Conservation (phyloP, 35 echinoderm and acorn worm species). For the Apostichopus californicus region DNA sequence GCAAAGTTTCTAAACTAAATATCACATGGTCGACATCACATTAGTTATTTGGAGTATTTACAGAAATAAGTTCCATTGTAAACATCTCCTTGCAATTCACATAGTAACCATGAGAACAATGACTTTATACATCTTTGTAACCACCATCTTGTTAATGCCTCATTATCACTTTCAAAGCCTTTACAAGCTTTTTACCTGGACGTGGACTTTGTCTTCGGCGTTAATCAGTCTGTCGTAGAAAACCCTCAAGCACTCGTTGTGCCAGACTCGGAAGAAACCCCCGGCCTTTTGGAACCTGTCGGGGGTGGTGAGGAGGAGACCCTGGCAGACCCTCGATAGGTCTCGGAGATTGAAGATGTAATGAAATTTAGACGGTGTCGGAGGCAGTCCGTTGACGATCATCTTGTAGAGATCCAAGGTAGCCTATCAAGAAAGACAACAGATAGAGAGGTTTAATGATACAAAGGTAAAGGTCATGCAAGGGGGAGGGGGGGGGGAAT, state of each 20-base stretch:
- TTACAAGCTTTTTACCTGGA: conserved; percentile 58
- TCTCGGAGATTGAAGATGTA: conserved; percentile 97
- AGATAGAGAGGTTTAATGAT: no score
- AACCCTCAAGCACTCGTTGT: conserved; percentile 90
- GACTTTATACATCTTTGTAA: no score
- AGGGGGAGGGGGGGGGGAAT: no score
- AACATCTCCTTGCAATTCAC: no score
- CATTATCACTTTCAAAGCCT: background rate
- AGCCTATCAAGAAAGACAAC: background rate
- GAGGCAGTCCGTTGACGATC: conserved; percentile 80
- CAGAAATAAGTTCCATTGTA: no score
- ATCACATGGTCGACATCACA: no score
- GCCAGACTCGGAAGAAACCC: conserved; percentile 82
- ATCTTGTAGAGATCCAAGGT: conserved; percentile 85
- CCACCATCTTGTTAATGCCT: background rate
- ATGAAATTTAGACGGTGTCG: conserved; percentile 99
- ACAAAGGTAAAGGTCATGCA: no score
- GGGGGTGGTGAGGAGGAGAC: conserved; percentile 86
- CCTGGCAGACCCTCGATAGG: conserved; percentile 90
- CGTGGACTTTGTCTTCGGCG: conserved; percentile 77
- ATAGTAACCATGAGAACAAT: no score
- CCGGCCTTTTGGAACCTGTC: conserved; percentile 77
- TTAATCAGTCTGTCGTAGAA: conserved; percentile 94
- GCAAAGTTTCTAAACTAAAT: no score
- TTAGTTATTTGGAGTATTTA: no score